Evolutionary conservation across 2,888 invertebrate genomes (phyloP), one percentile per base, ranked within the genome.

Genomic region (Coleophora flavipennella): DNA sequence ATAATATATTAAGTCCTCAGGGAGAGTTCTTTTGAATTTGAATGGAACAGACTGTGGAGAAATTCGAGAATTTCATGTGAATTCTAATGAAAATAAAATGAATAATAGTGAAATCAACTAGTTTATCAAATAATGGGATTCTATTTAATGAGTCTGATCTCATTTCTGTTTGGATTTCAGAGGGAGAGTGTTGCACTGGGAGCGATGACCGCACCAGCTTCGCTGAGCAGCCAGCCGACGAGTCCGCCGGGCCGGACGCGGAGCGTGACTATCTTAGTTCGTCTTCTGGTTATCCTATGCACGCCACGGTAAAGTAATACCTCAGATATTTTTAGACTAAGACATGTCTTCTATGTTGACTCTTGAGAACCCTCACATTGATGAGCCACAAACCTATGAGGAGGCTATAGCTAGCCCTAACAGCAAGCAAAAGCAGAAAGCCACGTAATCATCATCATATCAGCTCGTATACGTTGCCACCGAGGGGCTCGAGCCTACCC

Each of bases 401-500:
- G 36, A 11, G 42, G 36, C 3, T 14, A 39, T 20, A n/a, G 26
- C 3, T 4, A 13, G 8, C 10, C 11, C 1, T 29, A 42, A 8
- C 9, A 20, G 8, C 11, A 14, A 8, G 13, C 20, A 39, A 13
- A 41, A 41, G 44, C 9, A 7, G 3, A 29, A 11, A 7, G 43
- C 46, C 2, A 41, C 43, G 39, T n/a, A 33, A 11, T n/a, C n/a
- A n/a, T n/a, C n/a, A n/a, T n/a, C n/a, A n/a, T n/a, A n/a, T n/a
- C n/a, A n/a, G n/a, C n/a, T n/a, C n/a, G n/a, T n/a, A n/a, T n/a
- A n/a, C n/a, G n/a, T n/a, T n/a, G n/a, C n/a, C n/a, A n/a, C n/a
- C n/a, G n/a, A n/a, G n/a, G n/a, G n/a, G n/a, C n/a, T n/a, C n/a
- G n/a, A n/a, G n/a, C n/a, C n/a, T n/a, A n/a, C n/a, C n/a, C n/a